phyloP scores from a whole-genome alignment of 1,140 invertebrate genomes.

The Hycleus phaleratus region DNA sequence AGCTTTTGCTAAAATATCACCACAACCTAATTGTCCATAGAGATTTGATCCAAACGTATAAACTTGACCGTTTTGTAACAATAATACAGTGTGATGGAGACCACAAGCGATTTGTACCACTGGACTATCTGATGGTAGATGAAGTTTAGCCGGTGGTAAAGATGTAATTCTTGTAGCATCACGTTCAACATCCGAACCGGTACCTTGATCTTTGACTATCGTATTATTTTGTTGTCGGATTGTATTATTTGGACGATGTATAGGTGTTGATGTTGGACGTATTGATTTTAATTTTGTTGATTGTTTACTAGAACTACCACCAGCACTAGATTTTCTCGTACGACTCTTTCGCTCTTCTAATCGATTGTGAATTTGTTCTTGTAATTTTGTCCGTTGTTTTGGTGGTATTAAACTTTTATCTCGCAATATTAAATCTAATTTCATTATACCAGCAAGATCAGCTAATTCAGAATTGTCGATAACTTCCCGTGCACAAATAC shows the following conservation, averaged over 20 bases:
- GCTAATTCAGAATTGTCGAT: constrained; percentile 45
- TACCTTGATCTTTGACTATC: constrained; percentile 42
- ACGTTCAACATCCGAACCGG: constrained; percentile 53
- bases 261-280: constrained; percentile 24
- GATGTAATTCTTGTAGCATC: constrained; percentile 60
- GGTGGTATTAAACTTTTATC: constrained; percentile 40
- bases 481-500: constrained; percentile 72
- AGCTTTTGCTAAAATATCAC: constrained; percentile 69
- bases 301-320: constrained; percentile 31
- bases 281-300: constrained; percentile 30
- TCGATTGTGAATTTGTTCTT: constrained; percentile 49
- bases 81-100: constrained; percentile 73
- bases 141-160: constrained; percentile 69
- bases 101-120: constrained; percentile 82
- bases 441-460: constrained; percentile 49
- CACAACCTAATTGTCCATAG: constrained; percentile 87
- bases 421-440: constrained; percentile 47
- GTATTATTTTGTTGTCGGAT: constrained; percentile 25
- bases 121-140: constrained; percentile 58
- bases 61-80: constrained; percentile 52
- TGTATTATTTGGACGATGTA: constrained; percentile 25
- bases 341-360: constrained; percentile 52
- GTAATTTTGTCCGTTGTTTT: constrained; percentile 48
- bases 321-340: constrained; percentile 40
- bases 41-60: constrained; percentile 91